Conservation (phyloP, 2,113 vertebrate species). For the Nannospalax galili region DNA sequence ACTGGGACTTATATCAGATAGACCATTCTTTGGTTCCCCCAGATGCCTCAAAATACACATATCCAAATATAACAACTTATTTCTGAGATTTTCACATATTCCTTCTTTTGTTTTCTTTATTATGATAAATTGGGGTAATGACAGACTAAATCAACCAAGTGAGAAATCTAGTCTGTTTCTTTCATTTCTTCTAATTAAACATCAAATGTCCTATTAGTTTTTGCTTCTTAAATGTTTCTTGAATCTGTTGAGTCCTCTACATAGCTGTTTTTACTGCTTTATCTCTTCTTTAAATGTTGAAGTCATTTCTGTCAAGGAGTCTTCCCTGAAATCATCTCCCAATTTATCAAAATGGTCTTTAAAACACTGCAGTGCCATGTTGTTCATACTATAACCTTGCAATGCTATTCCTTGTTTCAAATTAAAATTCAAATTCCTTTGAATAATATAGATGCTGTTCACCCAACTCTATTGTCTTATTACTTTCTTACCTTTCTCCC, state of each 20-base stretch:
- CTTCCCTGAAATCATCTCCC: background rate
- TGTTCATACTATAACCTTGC: background rate
- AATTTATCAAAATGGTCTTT: background rate
- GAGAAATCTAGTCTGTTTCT: no score
- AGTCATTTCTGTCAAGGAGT: background rate
- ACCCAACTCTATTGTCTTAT: background rate
- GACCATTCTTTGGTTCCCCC: no score
- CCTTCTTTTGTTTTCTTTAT: no score
- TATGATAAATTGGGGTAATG: no score
- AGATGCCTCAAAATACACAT: no score
- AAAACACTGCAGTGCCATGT: background rate
- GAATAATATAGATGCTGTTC: background rate
- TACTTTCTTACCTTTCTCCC: background rate
- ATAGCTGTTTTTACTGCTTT: background rate
- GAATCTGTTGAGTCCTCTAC: background rate
- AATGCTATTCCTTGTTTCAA: background rate
- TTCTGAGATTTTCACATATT: no score
- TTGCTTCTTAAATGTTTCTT: no score
- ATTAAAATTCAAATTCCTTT: slow-evolving; percentile 18
- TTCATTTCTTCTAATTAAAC: no score
- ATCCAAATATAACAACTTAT: no score
- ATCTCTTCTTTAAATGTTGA: background rate
- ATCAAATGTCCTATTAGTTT: no score
- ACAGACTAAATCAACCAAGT: no score
- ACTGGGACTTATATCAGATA: no score